These are phyloP conservation scores for Panzeria rudis DNA, from an alignment of 2,888 invertebrate species.

Conservation along the genomic window DNA sequence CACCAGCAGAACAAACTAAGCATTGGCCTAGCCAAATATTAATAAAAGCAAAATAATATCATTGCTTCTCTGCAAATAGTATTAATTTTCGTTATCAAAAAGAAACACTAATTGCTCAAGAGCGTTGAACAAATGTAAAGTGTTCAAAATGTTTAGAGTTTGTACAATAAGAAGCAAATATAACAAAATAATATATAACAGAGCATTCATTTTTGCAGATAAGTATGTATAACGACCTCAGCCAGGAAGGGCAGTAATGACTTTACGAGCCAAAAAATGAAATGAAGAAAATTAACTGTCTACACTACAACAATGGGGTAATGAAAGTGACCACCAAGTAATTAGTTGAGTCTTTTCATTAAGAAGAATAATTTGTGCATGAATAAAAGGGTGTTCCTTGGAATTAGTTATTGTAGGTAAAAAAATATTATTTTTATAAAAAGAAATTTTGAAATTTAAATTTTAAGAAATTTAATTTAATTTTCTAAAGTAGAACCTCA, in stretches of 20 bases:
- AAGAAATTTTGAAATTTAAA: too few species aligned
- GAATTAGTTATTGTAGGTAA: neutral
- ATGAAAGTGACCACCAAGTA: conserved; percentile 64
- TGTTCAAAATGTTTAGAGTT: conserved; percentile 32
- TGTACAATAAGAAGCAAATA: conserved; percentile 3
- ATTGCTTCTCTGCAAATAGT: conserved; percentile 7
- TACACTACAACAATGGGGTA: conserved; percentile 34
- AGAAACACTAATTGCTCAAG: conserved; percentile 64
- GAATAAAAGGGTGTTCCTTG: neutral
- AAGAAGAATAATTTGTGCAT: conserved; percentile 19
- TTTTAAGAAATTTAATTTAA: too few species aligned
- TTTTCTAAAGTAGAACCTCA: too few species aligned
- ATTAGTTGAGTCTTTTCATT: conserved; percentile 59
- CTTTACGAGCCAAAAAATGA: conserved; percentile 47
- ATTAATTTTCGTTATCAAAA: conserved; percentile 51
- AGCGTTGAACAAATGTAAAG: conserved; percentile 41
- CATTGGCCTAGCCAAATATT: conserved; percentile 43
- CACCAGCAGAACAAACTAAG: conserved; percentile 22
- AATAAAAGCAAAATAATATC: conserved; percentile 42
- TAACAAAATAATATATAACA: conserved; percentile 27
- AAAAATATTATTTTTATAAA: too few species aligned
- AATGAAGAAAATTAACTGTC: conserved; percentile 56
- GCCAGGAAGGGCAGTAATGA: conserved; percentile 49
- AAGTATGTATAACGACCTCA: conserved; percentile 7
- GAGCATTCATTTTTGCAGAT: conserved; percentile 40